Evolutionary conservation across 2,888 invertebrate species (phyloP).

Genomic region (Nineta flava): DNA sequence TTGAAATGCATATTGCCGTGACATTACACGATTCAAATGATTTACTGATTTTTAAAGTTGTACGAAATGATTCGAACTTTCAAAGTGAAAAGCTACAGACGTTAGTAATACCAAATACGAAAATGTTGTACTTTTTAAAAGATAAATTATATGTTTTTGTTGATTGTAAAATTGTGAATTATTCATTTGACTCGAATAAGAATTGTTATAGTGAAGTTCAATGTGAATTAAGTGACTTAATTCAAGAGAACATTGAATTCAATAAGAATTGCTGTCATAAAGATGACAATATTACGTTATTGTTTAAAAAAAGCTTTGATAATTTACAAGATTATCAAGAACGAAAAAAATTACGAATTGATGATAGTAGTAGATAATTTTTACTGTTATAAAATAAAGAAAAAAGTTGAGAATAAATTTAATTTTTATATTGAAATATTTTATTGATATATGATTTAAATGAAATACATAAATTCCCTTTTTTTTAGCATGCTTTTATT

Average conservation of each 20-base stretch:
- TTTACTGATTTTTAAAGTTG: constrained; percentile 21
- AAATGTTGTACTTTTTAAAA: not conserved
- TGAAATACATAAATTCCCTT: too few species aligned
- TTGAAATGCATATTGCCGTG: not conserved
- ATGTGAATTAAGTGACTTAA: constrained; percentile 15
- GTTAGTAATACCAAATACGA: constrained; percentile 14
- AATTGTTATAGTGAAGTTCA: constrained; percentile 14
- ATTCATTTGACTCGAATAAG: constrained; percentile 17
- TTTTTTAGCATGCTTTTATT: too few species aligned
- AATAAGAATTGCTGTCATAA: constrained; percentile 11
- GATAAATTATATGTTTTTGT: constrained; percentile 17
- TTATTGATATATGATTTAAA: too few species aligned
- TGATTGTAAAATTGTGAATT: constrained; percentile 15
- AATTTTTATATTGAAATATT: too few species aligned
- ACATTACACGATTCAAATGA: not conserved
- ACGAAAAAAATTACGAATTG: constrained; percentile 53
- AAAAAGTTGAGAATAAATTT: too few species aligned
- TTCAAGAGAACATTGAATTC: constrained; percentile 10
- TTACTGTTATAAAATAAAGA: not conserved
- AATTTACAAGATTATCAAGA: constrained; percentile 67
- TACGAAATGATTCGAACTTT: constrained; percentile 5
- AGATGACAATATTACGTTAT: constrained; percentile 32
- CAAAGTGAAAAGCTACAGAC: not conserved
- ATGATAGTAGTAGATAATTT: constrained; percentile 15
- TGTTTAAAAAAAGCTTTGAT: constrained; percentile 66